Conservation (phyloP, 2,888 invertebrate species). For the Cantharis lateralis region DNA sequence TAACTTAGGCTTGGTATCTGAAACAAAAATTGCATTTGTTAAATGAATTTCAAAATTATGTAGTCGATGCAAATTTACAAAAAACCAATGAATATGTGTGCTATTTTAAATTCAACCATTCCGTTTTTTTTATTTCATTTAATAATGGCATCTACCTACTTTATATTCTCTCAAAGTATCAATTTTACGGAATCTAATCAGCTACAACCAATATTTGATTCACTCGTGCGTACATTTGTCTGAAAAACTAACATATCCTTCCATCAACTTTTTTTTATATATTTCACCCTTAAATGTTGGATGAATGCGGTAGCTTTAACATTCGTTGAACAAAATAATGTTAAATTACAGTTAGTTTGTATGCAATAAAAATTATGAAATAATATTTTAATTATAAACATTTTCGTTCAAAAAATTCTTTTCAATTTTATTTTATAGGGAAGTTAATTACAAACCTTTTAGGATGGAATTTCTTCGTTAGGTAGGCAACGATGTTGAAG, state of each 20-base stretch:
- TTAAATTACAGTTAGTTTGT: not conserved
- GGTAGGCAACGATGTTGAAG: not conserved
- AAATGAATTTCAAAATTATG: not conserved
- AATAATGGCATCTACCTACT: not conserved
- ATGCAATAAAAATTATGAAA: not conserved
- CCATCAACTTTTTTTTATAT: not conserved
- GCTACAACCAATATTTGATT: constrained; percentile 5
- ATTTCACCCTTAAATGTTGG: not conserved
- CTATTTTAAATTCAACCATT: not conserved
- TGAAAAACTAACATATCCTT: constrained; percentile 4
- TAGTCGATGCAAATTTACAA: not conserved
- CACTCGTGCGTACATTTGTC: constrained; percentile 15
- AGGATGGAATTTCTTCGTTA: not conserved
- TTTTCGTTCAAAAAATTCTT: not conserved
- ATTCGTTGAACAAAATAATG: not conserved
- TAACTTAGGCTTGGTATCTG: constrained; percentile 87
- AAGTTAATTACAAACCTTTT: not conserved
- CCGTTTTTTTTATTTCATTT: not conserved
- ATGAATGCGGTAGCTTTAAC: not conserved
- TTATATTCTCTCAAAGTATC: constrained; percentile 1
- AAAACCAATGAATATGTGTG: not conserved
- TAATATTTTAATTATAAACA: too few species aligned
- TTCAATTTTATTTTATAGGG: not conserved
- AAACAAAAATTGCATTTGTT: constrained; percentile 33
- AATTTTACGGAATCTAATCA: constrained; percentile 13